Percentiles rank a stretch among this genome's conserved stretches.
These are phyloP conservation scores for Sibirionetta formosa DNA, from an alignment of 2,797 vertebrate genomes.

Conservation along the genomic window DNA sequence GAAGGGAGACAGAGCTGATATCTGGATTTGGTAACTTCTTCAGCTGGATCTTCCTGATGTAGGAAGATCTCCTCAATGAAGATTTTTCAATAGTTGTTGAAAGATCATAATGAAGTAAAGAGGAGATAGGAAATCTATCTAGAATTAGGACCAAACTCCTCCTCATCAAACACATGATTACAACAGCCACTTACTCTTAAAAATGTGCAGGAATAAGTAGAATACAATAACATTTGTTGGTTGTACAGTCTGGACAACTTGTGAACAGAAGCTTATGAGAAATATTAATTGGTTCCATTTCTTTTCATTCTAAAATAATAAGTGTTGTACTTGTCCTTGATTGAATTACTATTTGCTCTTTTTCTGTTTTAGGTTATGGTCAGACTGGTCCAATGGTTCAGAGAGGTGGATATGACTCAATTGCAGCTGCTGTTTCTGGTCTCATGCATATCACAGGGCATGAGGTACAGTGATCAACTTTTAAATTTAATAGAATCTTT, in stretches of 20 bases:
- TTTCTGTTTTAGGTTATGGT: constrained; percentile 87
- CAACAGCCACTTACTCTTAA: not conserved
- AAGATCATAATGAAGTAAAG: not conserved
- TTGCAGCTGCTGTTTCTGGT: constrained; percentile 92
- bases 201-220: not conserved
- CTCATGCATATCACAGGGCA: constrained; percentile 96
- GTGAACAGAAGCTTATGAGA: not conserved
- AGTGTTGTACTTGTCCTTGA: not conserved
- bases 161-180: not conserved
- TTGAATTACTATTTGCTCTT: not conserved
- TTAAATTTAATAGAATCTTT: not conserved
- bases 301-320: not conserved
- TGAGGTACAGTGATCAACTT: constrained; percentile 84
- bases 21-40: not conserved
- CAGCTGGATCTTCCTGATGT: not conserved
- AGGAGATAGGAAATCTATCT: not conserved
- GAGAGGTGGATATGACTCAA: constrained; percentile 92
- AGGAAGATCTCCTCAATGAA: not conserved
- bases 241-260: not conserved
- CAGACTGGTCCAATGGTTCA: constrained; percentile 92
- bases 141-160: not conserved
- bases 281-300: not conserved
- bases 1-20: not conserved
- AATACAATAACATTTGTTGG: not conserved
- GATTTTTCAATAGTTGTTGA: not conserved